phyloP scores from a whole-genome alignment of 1,140 invertebrate species.

The Aporrectodea caliginosa region DNA sequence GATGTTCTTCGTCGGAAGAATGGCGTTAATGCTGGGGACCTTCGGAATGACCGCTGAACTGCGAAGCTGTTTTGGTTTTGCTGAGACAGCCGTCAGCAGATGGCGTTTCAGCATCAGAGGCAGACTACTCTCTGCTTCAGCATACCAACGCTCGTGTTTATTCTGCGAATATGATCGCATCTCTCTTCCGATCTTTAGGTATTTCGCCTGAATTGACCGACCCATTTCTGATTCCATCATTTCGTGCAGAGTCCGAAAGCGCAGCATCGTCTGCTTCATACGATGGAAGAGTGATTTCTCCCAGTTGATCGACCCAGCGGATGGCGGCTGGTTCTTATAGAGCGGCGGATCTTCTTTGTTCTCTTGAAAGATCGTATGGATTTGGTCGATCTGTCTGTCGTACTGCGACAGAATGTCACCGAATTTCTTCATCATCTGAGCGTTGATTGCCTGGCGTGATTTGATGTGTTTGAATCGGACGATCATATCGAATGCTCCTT shows the following conservation, averaged over 20 bases:
- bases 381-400: slow-evolving; percentile 67
- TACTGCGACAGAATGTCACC: slow-evolving; percentile 79
- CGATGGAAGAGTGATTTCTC: slow-evolving; percentile 69
- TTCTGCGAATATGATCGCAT: slow-evolving; percentile 73
- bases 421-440: slow-evolving; percentile 73
- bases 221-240: slow-evolving; percentile 72
- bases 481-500: slow-evolving; percentile 72
- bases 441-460: slow-evolving; percentile 67
- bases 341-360: slow-evolving; percentile 68
- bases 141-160: slow-evolving; percentile 49
- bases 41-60: neutral
- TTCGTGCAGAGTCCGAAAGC: slow-evolving; percentile 70
- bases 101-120: slow-evolving; percentile 50
- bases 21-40: too few species aligned
- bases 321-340: slow-evolving; percentile 69
- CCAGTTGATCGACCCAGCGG: slow-evolving; percentile 80
- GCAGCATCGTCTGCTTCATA: slow-evolving; percentile 72
- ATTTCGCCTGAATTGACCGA: slow-evolving; percentile 66
- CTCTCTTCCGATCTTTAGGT: slow-evolving; percentile 68
- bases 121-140: slow-evolving; percentile 46
- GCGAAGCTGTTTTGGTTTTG: neutral
- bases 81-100: slow-evolving; percentile 29
- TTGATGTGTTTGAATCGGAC: slow-evolving; percentile 74
- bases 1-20: too few species aligned
- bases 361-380: slow-evolving; percentile 60